Conservation (phyloP, 1,140 invertebrate species). For the Latrodectus geometricus region DNA sequence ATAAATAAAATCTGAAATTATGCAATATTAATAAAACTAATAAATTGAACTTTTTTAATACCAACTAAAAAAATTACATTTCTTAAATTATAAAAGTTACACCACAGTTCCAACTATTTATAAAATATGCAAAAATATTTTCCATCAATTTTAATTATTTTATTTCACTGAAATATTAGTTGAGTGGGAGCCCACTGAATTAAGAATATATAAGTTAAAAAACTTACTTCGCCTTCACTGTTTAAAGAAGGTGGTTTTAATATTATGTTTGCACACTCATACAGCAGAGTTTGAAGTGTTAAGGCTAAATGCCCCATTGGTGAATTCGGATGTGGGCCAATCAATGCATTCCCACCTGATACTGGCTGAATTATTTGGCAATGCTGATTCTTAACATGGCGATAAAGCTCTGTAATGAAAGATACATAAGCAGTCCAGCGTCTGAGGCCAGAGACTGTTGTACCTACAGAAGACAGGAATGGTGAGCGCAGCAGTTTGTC, state of each 20-base stretch:
- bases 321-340: conserved; percentile 65
- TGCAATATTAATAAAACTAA: too few species aligned
- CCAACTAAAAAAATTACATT: too few species aligned
- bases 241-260: conserved; percentile 80
- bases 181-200: too few species aligned
- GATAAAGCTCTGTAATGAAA: conserved; percentile 86
- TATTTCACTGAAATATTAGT: too few species aligned
- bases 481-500: conserved; percentile 70
- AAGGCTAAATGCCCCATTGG: conserved; percentile 76
- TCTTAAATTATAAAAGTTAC: too few species aligned
- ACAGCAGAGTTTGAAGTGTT: conserved; percentile 74
- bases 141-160: too few species aligned
- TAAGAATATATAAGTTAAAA: neutral
- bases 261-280: conserved; percentile 86
- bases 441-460: conserved; percentile 65
- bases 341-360: conserved; percentile 19
- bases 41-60: too few species aligned
- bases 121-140: too few species aligned
- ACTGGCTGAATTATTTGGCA: conserved; percentile 23
- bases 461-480: conserved; percentile 34
- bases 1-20: too few species aligned
- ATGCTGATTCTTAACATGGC: conserved; percentile 56
- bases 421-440: conserved; percentile 86
- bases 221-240: conserved; percentile 79
- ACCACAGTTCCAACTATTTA: too few species aligned